A percentile compares a stretch with the other conserved stretches of the same genome.
phyloP scores from a whole-genome alignment of 1,140 invertebrate species.

The Papilio polyxenes region DNA sequence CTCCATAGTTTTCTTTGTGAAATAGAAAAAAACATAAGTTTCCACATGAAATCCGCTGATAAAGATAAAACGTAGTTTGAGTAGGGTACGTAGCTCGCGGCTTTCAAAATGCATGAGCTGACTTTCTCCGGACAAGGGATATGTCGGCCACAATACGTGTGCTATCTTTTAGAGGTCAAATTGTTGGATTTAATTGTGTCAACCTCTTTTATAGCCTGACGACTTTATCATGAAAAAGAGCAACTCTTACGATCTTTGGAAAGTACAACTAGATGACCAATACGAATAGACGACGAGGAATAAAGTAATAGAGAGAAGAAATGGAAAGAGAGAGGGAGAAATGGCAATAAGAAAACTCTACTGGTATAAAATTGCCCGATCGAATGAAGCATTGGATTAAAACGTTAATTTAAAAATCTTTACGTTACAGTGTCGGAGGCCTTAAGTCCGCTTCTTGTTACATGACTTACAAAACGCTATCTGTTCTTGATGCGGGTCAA shows the following conservation, averaged over 20 bases:
- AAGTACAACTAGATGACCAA: too few species aligned
- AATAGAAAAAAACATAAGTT: constrained; percentile 54
- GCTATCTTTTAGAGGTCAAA: constrained; percentile 38
- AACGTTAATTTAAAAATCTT: neutral
- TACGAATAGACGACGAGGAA: too few species aligned
- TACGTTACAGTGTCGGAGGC: constrained; percentile 9
- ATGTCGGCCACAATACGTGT: constrained; percentile 8
- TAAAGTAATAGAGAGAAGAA: too few species aligned
- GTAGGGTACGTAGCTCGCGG: constrained; percentile 44
- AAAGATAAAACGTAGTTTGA: constrained; percentile 58
- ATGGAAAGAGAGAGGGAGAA: too few species aligned
- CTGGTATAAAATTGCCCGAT: too few species aligned
- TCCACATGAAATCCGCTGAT: constrained; percentile 58
- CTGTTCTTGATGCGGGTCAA: constrained; percentile 35
- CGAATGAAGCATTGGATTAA: neutral
- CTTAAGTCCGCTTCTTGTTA: constrained; percentile 3
- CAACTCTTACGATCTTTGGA: too few species aligned
- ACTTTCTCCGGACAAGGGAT: constrained; percentile 14
- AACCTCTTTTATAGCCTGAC: constrained; percentile 1
- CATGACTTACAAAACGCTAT: constrained; percentile 27
- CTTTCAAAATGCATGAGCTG: constrained; percentile 52
- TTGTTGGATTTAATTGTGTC: constrained; percentile 38
- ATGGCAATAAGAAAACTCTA: too few species aligned
- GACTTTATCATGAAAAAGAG: neutral
- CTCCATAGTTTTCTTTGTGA: constrained; percentile 43